Evolutionary conservation across 2,797 vertebrate genomes (phyloP), one percentile per base, ranked within the genome.

Genomic region (Coranthus polyacanthus): DNA sequence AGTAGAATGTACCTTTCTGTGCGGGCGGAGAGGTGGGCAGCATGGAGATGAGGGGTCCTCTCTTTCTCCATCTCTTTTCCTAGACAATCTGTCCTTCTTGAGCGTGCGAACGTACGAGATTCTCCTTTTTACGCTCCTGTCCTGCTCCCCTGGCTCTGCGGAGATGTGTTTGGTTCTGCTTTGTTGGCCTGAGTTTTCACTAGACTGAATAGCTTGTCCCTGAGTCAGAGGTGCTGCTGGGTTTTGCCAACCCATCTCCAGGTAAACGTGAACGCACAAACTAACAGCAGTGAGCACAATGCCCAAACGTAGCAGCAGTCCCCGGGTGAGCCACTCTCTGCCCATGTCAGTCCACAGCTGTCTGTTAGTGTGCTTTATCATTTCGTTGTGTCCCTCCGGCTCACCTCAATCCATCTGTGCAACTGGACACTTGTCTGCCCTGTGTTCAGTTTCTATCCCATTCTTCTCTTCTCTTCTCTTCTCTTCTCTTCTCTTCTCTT

Each of bases 221-320:
- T 18, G 5, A 32, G 43, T 36, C 22, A 26, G 60, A 9, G 74
- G 61, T 13, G 67, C 50, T 56, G 70, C 68, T 38, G 71, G 2
- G 32, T 57, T 61, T 34, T 20, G 39, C 86, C 81, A 74, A 12
- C 17, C 50, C 4, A 54, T 81, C 54, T 92, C 92, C 63, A 93
- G 75, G 81, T 93, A 93, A 47, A 96, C 79, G 65, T 95, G 94
- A 51, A 94, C 73, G 70, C 94, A 93, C 43, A 97, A 82, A 29
- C 94, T 87, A 73, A 95, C 84, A 12, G 88, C 88, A 0, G 88
- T 90, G 61, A 95, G 89, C n/a, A 96, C 87, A 58, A 94, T 36
- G 53, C 90, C 93, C 66, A 92, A 78, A 66, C 92, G 92, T 64
- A 94, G 83, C 10, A 91, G 74, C 41, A 91, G 53, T 55, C 91